Conservation (phyloP, 2,888 invertebrate species). For the Thysanoteuthis rhombus region DNA sequence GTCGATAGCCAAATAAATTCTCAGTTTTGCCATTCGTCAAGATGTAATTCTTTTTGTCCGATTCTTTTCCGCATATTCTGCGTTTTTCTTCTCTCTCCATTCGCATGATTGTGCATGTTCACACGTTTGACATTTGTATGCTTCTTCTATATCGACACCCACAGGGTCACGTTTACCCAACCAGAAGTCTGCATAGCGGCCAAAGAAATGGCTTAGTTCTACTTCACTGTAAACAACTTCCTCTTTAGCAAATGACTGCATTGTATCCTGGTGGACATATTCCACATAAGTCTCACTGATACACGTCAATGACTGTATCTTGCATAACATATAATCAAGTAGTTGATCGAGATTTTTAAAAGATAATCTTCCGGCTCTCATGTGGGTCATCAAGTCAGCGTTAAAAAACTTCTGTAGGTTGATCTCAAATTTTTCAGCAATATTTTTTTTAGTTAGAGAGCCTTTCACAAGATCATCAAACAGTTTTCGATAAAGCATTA, state of each 20-base stretch:
- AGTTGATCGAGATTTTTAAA: slow-evolving; percentile 44
- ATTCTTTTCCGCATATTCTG: slow-evolving; percentile 45
- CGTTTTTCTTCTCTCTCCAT: slow-evolving; percentile 57
- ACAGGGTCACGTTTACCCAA: slow-evolving; percentile 47
- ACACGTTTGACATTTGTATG: slow-evolving; percentile 63
- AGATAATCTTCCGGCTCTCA: slow-evolving; percentile 36
- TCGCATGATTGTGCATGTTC: slow-evolving; percentile 60
- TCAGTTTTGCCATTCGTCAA: too few species aligned
- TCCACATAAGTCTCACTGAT: slow-evolving; percentile 51
- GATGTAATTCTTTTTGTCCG: slow-evolving; percentile 15
- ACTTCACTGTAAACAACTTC: slow-evolving; percentile 47
- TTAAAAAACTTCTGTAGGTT: slow-evolving; percentile 49
- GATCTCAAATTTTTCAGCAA: slow-evolving; percentile 51
- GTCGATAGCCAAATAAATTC: too few species aligned
- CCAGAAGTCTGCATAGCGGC: slow-evolving; percentile 54
- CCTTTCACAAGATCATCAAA: slow-evolving; percentile 62
- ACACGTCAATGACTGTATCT: slow-evolving; percentile 54
- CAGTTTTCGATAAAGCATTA: slow-evolving; percentile 61
- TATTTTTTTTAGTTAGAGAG: slow-evolving; percentile 44
- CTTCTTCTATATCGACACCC: slow-evolving; percentile 66
- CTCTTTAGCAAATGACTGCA: slow-evolving; percentile 45
- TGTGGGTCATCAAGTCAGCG: slow-evolving; percentile 43
- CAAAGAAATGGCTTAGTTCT: slow-evolving; percentile 43
- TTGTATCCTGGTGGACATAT: slow-evolving; percentile 59
- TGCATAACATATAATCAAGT: slow-evolving; percentile 44